Conservation (phyloP, 1,140 invertebrate species). For the Polypedilum pembai region DNA sequence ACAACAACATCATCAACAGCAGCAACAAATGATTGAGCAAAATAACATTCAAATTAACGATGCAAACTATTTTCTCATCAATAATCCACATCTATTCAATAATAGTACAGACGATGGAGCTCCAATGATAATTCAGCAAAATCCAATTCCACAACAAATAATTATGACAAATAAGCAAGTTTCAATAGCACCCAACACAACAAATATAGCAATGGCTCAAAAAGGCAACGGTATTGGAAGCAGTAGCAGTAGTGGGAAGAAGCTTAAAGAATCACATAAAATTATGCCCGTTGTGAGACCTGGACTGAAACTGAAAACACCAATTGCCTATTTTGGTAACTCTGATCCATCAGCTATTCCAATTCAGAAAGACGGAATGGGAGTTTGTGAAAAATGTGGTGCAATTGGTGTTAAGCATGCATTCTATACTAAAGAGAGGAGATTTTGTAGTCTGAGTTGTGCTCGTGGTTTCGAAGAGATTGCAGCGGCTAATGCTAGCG, state of each 20-base stretch:
- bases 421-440: slow-evolving; percentile 77
- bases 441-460: slow-evolving; percentile 70
- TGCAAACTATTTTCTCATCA: slow-evolving; percentile 21
- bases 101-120: background rate
- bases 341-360: slow-evolving; percentile 70
- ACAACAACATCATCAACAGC: background rate
- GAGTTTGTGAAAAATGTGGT: slow-evolving; percentile 84
- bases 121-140: slow-evolving; percentile 12
- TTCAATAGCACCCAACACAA: background rate
- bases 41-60: slow-evolving; percentile 6
- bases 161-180: slow-evolving; percentile 25
- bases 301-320: slow-evolving; percentile 65
- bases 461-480: slow-evolving; percentile 49
- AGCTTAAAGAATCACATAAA: slow-evolving; percentile 46
- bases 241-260: background rate
- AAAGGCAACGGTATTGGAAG: slow-evolving; percentile 29
- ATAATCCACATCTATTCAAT: slow-evolving; percentile 21
- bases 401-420: slow-evolving; percentile 82
- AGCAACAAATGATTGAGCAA: background rate
- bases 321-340: slow-evolving; percentile 70
- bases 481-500: slow-evolving; percentile 30
- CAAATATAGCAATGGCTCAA: background rate
- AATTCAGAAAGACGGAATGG: slow-evolving; percentile 75
- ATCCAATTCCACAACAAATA: slow-evolving; percentile 13
- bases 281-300: slow-evolving; percentile 70